A percentile compares a stretch with the other conserved stretches of the same genome.
These are phyloP conservation scores for Peromyscus californicus DNA, from an alignment of 2,113 vertebrate species.

Conservation along the genomic window DNA sequence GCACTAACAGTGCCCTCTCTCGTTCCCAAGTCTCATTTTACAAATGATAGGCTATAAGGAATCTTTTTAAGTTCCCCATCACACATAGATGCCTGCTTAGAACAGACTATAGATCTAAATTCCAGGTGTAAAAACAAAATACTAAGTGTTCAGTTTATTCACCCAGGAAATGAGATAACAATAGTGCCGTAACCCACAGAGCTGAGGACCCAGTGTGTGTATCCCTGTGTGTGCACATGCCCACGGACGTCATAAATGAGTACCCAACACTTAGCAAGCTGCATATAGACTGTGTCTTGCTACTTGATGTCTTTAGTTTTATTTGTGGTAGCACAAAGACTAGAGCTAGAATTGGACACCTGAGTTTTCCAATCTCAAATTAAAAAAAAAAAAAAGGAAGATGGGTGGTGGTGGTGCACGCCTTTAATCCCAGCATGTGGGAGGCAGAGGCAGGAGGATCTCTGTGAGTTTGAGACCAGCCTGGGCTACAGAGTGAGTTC, in stretches of 20 bases:
- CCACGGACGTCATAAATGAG: background rate
- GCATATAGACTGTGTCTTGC: background rate
- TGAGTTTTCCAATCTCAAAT: background rate
- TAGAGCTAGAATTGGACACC: background rate
- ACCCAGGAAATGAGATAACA: background rate
- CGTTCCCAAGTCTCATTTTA: background rate
- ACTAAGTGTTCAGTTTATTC: background rate
- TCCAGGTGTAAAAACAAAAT: background rate
- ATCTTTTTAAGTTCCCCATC: background rate
- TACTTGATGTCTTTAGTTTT: background rate
- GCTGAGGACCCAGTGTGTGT: background rate
- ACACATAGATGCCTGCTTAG: too few relatives aligned
- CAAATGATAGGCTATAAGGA: background rate
- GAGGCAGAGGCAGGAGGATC: too few relatives aligned
- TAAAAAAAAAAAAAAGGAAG: background rate
- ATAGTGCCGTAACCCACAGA: fast-evolving
- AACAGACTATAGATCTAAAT: background rate
- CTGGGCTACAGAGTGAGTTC: too few relatives aligned
- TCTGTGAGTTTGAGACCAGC: too few relatives aligned
- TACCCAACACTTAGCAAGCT: background rate
- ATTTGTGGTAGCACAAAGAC: background rate
- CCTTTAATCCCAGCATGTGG: too few relatives aligned
- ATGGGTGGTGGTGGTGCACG: too few relatives aligned
- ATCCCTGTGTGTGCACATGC: too few relatives aligned
- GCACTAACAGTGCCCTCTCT: background rate